A percentile compares a stretch with the other conserved stretches of the same genome.
phyloP scores from a whole-genome alignment of 2,113 vertebrate genomes.

The Lepus europaeus region DNA sequence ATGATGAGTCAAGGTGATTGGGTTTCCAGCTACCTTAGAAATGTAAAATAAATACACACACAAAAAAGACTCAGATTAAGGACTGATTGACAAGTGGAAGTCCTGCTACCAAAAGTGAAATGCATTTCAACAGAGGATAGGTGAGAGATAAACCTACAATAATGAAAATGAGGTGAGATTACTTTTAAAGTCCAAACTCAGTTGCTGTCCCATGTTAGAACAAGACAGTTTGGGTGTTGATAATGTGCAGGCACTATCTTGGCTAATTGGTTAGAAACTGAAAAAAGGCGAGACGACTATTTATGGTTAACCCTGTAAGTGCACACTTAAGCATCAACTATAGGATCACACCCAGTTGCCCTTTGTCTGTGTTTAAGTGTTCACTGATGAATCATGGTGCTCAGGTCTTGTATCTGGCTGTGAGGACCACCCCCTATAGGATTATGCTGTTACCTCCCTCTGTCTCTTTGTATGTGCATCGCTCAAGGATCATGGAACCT shows the following conservation, averaged over 20 bases:
- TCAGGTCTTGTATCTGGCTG: background rate
- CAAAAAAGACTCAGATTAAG: background rate
- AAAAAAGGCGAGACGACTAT: background rate
- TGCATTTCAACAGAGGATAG: background rate
- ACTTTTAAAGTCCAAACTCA: background rate
- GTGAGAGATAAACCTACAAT: background rate
- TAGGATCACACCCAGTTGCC: background rate
- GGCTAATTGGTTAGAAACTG: too few relatives aligned
- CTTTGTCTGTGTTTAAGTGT: background rate
- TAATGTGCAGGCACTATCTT: background rate
- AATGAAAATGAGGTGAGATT: background rate
- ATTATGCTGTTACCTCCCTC: background rate
- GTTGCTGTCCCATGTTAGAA: background rate
- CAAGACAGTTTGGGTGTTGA: background rate
- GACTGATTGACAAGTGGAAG: background rate
- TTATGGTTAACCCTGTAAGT: background rate
- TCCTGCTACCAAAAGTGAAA: background rate
- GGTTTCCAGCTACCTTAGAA: background rate
- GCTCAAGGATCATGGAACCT: background rate
- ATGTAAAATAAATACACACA: background rate
- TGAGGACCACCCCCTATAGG: background rate
- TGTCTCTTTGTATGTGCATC: background rate
- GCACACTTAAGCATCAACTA: background rate
- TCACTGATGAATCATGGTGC: background rate
- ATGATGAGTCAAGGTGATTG: background rate